Base-by-base conservation (phyloP, 2,113 vertebrate species). In the Prietella phreatophila region DNA sequence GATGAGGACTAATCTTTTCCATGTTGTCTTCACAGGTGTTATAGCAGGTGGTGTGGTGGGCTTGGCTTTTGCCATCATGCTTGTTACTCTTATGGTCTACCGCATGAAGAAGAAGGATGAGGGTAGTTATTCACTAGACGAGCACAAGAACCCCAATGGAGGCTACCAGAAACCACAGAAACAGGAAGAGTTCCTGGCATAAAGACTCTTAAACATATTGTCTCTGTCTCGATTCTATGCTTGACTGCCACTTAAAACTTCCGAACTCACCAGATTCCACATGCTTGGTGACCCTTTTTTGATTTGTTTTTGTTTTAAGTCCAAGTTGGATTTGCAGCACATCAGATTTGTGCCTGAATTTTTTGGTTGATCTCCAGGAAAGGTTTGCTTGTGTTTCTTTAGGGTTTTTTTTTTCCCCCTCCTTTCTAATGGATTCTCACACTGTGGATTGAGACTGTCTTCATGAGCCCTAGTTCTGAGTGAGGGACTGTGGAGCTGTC, bases 51-150 rank as follows among this genome's bases (percentile, higher is more conserved):
- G 97, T 90, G 90, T 96, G 0, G 96, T 96, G 85, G 97, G 96
- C 50, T 91, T 97, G 90, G 91, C 96, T 55, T 96, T 97, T 5
- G 96, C 97, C 0, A 93, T 95, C 86, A 94, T 95, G 92, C 93
- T 97, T 90, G 96, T 97, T 71, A 93, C 93, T 1, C 96, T 97
- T 88, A 96, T 97, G 95, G 93, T 97, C 39, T 97, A 97, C 89
- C 94, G 97, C 91, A 97, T 97, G 96, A 97, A 96, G 94, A 97
- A 97, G 91, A 97, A 97, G 91, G 97, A 97, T 0, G 97, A 97
- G 92, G 96, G 97, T 81, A 97, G 96, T 93, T 97, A 97, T 91
- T 95, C 96, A 61, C 89, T 97, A 92, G 96, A 97, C 71, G 96
- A 97, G 89, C 96, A 96, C 0, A 97, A 96, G 58, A 96, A 96